Percentiles rank a stretch among this genome's conserved stretches.
Conservation (phyloP, 2,888 invertebrate genomes). For the Polyploca ridens region DNA sequence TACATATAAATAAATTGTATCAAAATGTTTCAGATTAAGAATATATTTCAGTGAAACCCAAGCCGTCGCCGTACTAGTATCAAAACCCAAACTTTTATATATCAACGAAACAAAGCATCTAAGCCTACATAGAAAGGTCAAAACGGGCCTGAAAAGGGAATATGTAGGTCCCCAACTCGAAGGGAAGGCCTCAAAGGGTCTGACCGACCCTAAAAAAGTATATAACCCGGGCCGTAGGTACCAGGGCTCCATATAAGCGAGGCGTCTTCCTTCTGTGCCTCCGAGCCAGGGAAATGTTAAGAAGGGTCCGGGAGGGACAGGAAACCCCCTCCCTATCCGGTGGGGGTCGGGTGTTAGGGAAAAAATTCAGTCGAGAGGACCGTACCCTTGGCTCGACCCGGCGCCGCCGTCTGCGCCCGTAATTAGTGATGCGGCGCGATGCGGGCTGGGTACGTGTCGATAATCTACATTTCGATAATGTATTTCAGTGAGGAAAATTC, state of each 20-base stretch:
- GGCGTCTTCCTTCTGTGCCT: slow-evolving; percentile 42
- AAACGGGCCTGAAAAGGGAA: slow-evolving; percentile 70
- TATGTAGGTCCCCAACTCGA: slow-evolving; percentile 77
- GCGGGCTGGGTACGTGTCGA: slow-evolving; percentile 64
- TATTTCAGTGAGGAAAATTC: neutral
- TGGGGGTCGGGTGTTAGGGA: slow-evolving; percentile 71
- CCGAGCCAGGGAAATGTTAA: slow-evolving; percentile 77
- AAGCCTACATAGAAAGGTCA: slow-evolving; percentile 69
- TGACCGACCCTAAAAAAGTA: slow-evolving; percentile 81
- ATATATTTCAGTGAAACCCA: slow-evolving; percentile 1
- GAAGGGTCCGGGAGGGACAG: slow-evolving; percentile 79
- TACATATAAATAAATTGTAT: neutral
- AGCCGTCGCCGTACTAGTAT: slow-evolving; percentile 38
- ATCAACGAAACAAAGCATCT: slow-evolving; percentile 63
- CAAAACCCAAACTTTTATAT: slow-evolving; percentile 65
- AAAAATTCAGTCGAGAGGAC: slow-evolving; percentile 77
- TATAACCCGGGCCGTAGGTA: slow-evolving; percentile 75
- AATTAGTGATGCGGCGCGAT: slow-evolving; percentile 78
- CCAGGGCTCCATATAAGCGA: slow-evolving; percentile 75
- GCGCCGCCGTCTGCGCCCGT: slow-evolving; percentile 76
- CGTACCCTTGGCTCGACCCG: slow-evolving; percentile 80
- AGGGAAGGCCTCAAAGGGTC: slow-evolving; percentile 74
- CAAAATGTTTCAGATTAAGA: slow-evolving; percentile 5
- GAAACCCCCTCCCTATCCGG: slow-evolving; percentile 68
- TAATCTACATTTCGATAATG: slow-evolving; percentile 36